A percentile compares a stretch with the other conserved stretches of the same genome.
phyloP scores from a whole-genome alignment of 2,113 vertebrate species.

The Platysternon megacephalum region DNA sequence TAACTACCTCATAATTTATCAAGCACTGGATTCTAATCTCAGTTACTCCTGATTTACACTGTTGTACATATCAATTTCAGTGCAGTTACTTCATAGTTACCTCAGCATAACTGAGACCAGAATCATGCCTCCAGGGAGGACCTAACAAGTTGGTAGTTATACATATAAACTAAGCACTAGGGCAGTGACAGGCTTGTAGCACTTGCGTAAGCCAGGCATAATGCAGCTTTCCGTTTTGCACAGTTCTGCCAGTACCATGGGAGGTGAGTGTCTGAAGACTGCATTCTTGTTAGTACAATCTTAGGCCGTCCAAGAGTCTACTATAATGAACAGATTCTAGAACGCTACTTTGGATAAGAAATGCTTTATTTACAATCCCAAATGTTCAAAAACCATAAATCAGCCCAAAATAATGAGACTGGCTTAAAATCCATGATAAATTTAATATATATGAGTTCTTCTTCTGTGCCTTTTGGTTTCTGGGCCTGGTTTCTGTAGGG shows the following conservation, averaged over 20 bases:
- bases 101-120: background rate
- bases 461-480: background rate
- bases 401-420: background rate
- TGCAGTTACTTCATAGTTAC: background rate
- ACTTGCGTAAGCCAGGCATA: background rate
- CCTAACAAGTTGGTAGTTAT: background rate
- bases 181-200: background rate
- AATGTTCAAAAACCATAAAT: fast-evolving
- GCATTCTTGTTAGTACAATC: background rate
- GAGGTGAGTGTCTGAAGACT: background rate
- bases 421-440: background rate
- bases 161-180: background rate
- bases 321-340: background rate
- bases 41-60: background rate
- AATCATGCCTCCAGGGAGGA: background rate
- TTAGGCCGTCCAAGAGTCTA: background rate
- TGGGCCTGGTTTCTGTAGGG: background rate
- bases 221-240: background rate
- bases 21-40: background rate
- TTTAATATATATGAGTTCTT: background rate
- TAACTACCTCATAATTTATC: background rate
- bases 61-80: background rate
- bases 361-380: fast-evolving
- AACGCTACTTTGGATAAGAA: background rate
- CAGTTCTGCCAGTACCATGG: background rate